These are phyloP conservation scores for Lytechinus pictus DNA, from an alignment of 35 echinoderm and acorn worm genomes.

Conservation along the genomic window DNA sequence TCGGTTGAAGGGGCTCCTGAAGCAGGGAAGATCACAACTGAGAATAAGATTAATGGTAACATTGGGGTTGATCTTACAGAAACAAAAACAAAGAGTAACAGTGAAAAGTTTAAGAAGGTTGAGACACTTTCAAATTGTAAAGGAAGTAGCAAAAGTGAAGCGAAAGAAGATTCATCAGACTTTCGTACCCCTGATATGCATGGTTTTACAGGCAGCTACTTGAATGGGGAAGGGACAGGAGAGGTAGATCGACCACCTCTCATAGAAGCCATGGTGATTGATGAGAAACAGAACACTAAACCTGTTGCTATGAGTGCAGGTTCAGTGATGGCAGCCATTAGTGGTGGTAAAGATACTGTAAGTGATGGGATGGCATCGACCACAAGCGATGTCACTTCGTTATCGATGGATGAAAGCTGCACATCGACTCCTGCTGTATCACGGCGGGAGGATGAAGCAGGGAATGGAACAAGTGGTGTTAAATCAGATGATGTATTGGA, in stretches of 20 bases:
- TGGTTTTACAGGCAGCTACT: background rate
- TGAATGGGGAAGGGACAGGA: background rate
- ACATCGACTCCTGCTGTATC: slow-evolving; percentile 41
- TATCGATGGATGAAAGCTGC: slow-evolving; percentile 25
- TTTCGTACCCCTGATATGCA: background rate
- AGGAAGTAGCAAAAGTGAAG: background rate
- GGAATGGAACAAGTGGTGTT: background rate
- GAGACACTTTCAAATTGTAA: background rate
- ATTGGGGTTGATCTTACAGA: background rate
- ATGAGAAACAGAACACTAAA: slow-evolving; percentile 11
- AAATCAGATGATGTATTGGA: background rate
- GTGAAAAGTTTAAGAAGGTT: background rate
- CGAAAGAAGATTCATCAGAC: background rate
- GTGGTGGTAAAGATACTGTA: background rate
- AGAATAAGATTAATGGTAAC: background rate
- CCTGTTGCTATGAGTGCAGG: slow-evolving; percentile 3
- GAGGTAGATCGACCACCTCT: background rate
- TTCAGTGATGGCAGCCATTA: slow-evolving; percentile 5
- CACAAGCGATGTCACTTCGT: slow-evolving; percentile 4
- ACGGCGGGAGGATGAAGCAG: slow-evolving; percentile 19
- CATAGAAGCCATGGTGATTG: slow-evolving; percentile 26
- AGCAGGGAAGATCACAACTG: background rate
- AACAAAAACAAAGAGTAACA: background rate
- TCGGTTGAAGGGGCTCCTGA: background rate
- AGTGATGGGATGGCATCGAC: background rate